Conservation (phyloP, 1,140 invertebrate genomes). For the Papilio glaucus region DNA sequence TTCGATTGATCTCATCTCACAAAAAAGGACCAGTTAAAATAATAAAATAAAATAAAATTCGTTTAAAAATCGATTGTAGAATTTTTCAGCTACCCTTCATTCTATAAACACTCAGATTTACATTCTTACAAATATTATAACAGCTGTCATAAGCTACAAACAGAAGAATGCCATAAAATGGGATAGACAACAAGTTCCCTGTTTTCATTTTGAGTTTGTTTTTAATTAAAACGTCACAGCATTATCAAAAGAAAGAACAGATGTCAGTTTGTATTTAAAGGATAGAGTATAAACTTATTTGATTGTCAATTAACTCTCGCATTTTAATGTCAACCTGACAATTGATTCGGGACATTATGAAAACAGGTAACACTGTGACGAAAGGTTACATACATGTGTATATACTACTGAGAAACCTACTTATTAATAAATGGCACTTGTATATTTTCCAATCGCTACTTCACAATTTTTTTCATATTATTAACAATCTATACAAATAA, state of each 20-base stretch:
- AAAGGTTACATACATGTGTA: too few species aligned
- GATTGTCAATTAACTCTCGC: background rate
- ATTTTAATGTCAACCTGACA: too few species aligned
- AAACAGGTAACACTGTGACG: too few species aligned
- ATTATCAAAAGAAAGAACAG: background rate
- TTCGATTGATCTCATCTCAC: background rate
- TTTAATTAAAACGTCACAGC: constrained; percentile 1
- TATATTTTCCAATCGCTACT: too few species aligned
- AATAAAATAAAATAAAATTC: too few species aligned
- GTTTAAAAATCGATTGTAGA: too few species aligned
- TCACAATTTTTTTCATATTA: too few species aligned
- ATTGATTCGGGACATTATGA: too few species aligned
- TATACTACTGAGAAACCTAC: too few species aligned
- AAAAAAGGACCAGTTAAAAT: too few species aligned
- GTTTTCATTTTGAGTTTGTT: constrained; percentile 48
- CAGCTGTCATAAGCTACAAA: constrained; percentile 4
- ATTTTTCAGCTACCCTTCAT: background rate
- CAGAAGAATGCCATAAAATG: constrained; percentile 21
- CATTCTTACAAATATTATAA: constrained; percentile 22
- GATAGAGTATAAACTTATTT: background rate
- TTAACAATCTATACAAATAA: too few species aligned
- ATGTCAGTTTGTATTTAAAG: background rate
- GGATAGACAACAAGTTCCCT: constrained; percentile 52
- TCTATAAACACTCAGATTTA: background rate
- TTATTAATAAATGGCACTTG: too few species aligned